Percentiles rank a stretch among this genome's conserved stretches.
phyloP scores from a whole-genome alignment of 2,797 vertebrate species.

The Premnoplex brunnescens region DNA sequence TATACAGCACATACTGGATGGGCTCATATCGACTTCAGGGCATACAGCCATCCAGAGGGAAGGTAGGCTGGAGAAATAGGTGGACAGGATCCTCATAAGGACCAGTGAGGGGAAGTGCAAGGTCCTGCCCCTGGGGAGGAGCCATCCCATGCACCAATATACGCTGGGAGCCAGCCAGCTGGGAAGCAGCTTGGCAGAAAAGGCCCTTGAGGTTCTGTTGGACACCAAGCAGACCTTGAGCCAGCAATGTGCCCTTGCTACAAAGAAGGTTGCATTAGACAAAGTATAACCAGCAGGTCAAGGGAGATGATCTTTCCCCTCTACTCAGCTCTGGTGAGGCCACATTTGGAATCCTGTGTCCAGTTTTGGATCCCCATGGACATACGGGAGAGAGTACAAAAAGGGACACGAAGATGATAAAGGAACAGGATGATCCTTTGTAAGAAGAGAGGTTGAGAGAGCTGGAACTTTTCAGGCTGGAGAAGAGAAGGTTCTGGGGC shows the following conservation, averaged over 20 bases:
- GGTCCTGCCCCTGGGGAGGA: background rate
- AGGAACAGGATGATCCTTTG: background rate
- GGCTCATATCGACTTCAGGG: background rate
- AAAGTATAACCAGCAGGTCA: background rate
- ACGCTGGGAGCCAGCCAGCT: background rate
- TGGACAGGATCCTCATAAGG: background rate
- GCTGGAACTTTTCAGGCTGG: background rate
- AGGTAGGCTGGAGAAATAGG: background rate
- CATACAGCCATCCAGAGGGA: background rate
- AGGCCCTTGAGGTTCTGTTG: background rate
- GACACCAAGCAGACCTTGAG: background rate
- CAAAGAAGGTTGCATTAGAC: background rate
- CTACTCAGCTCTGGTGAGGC: background rate
- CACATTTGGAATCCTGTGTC: background rate
- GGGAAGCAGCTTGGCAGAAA: background rate
- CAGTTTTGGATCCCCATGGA: background rate
- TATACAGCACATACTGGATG: background rate
- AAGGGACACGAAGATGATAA: background rate
- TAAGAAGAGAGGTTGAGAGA: background rate
- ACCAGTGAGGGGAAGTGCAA: background rate
- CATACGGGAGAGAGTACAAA: background rate
- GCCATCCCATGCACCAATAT: background rate
- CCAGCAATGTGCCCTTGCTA: background rate
- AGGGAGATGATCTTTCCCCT: background rate
- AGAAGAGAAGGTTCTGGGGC: background rate